Conservation (phyloP, 2,113 vertebrate species). For the Geococcyx californianus region DNA sequence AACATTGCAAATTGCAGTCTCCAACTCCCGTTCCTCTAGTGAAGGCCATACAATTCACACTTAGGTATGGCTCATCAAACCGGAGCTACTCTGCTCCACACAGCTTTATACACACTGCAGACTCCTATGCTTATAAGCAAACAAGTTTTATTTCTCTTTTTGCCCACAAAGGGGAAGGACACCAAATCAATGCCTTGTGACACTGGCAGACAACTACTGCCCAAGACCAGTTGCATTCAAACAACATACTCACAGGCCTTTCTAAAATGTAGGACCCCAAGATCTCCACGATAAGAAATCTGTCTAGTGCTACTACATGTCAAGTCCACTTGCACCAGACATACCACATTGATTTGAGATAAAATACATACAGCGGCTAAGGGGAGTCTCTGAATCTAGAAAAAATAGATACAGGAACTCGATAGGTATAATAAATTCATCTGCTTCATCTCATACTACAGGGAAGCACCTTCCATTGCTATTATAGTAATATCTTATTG, state of each 20-base stretch:
- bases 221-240: neutral
- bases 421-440: neutral
- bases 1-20: accelerated
- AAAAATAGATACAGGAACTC: neutral
- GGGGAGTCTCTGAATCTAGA: neutral
- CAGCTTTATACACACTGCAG: neutral
- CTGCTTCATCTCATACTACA: neutral
- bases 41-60: neutral
- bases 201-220: neutral
- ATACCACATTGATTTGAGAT: neutral
- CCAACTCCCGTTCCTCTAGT: neutral
- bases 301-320: neutral
- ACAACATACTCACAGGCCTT: neutral
- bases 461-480: neutral
- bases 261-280: neutral
- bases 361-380: neutral
- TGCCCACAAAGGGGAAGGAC: neutral
- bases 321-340: neutral
- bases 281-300: neutral
- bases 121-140: neutral
- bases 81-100: neutral
- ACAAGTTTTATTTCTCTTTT: neutral
- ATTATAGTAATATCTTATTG: neutral
- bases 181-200: neutral
- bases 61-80: neutral